Base-by-base conservation (phyloP, 2,113 vertebrate genomes). In the Entelurus aequoreus region DNA sequence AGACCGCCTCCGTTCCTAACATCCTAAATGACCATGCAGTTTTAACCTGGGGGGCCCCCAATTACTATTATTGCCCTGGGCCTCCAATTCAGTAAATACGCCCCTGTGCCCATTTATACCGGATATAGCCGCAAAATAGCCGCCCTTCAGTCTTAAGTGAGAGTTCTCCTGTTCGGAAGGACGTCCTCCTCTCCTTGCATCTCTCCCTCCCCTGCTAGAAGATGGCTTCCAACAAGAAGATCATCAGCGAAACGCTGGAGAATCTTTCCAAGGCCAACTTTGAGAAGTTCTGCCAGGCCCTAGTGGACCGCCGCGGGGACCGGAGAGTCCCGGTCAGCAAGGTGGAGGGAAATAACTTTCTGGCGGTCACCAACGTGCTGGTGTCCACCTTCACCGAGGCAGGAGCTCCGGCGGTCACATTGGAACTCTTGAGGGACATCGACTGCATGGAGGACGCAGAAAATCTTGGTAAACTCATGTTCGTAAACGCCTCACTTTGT, bases 351-450 rank as follows among this genome's bases (percentile, higher is more conserved):
- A 38, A 47, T 5, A 5, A 14, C 11, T 35, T 40, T 0, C 0
- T 74, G 5, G 68, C 72, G 1, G 52, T 81, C 4, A 53, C 57
- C 0, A 55, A 76, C 8, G 40, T 67, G 2, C n/a, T 83, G 35
- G 47, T 76, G 0, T 56, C 19, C 9, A 44, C 48, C 2, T 75
- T 65, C 58, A 81, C 78, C 0, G 48, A 58, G 6, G 10, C 6
- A 2, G 7, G 5, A 2, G 76, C 78, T 2, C 28, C 42, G 8
- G 2, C 19, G 5, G 53, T 81, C 1, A 28, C 68, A 0, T 1
- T 69, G 5, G 63, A 76, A 1, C 19, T 69, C 0, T 19, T 80
- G 40, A 54, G 1, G 19, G 13, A 8, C 13, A 64, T 64, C 12
- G 10, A 8, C 1, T 54, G 52, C 40, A 6, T 1, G n/a, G 6